Evolutionary conservation across 2,888 invertebrate genomes (phyloP).

Genomic region (Zeuzera pyrina): DNA sequence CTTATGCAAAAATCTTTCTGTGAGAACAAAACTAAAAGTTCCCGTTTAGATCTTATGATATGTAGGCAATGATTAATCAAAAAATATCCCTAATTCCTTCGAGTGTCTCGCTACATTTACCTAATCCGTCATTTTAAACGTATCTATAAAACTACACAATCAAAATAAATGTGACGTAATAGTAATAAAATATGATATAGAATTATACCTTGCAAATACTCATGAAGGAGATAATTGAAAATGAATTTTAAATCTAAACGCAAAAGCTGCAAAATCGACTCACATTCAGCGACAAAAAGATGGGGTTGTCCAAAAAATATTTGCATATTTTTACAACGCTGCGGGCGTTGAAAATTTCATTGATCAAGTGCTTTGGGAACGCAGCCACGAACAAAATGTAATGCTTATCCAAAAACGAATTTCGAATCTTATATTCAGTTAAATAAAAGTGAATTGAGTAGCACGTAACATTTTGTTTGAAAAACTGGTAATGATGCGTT

Average conservation of each 20-base stretch:
- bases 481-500: slow-evolving; percentile 48
- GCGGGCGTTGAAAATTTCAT: slow-evolving; percentile 35
- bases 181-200: too few species aligned
- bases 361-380: slow-evolving; percentile 24
- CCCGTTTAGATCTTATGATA: slow-evolving; percentile 11
- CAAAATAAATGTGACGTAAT: too few species aligned
- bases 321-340: slow-evolving; percentile 45
- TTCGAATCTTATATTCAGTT: slow-evolving; percentile 12
- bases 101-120: slow-evolving; percentile 31
- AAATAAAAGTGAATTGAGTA: slow-evolving; percentile 15
- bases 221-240: too few species aligned
- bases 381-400: slow-evolving; percentile 21
- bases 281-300: neutral
- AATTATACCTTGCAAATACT: too few species aligned
- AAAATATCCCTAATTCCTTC: slow-evolving; percentile 23
- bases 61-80: slow-evolving; percentile 51
- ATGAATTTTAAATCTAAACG: too few species aligned
- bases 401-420: slow-evolving; percentile 6
- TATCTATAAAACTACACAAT: neutral
- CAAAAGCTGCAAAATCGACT: too few species aligned
- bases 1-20: neutral
- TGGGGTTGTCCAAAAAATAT: slow-evolving; percentile 32
- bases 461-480: slow-evolving; percentile 10
- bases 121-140: slow-evolving; percentile 39
- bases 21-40: neutral